Conservation (phyloP, 2,113 vertebrate genomes). For the Centrocercus urophasianus region DNA sequence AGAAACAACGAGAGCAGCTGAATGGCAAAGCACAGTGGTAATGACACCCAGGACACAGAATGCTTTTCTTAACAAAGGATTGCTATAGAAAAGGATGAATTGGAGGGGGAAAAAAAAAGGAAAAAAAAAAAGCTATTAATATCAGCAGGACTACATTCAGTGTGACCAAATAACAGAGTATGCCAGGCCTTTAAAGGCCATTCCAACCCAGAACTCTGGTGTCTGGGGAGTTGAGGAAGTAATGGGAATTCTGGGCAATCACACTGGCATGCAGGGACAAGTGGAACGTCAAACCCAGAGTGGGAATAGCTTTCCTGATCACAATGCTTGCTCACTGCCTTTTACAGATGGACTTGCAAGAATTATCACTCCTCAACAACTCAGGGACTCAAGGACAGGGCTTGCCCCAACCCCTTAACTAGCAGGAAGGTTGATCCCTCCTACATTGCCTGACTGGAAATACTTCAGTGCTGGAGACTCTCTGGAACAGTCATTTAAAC, state of each 20-base stretch:
- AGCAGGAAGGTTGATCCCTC: neutral
- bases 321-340: neutral
- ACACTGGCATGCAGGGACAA: neutral
- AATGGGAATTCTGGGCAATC: neutral
- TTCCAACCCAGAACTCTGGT: neutral
- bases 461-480: neutral
- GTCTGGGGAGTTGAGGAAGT: neutral
- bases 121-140: neutral
- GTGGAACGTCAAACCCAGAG: neutral
- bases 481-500: neutral
- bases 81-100: neutral
- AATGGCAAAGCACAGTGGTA: neutral
- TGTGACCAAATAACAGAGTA: neutral
- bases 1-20: neutral
- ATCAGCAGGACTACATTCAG: neutral
- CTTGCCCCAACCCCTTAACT: neutral
- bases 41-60: neutral
- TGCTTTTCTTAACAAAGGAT: neutral
- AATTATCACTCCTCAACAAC: neutral
- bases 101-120: neutral
- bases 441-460: neutral
- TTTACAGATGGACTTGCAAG: neutral
- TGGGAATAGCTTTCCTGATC: neutral
- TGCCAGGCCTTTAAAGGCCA: neutral
- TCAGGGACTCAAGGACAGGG: neutral